Conservation (phyloP, 2,113 vertebrate species). For the Aldabrachelys gigantea region DNA sequence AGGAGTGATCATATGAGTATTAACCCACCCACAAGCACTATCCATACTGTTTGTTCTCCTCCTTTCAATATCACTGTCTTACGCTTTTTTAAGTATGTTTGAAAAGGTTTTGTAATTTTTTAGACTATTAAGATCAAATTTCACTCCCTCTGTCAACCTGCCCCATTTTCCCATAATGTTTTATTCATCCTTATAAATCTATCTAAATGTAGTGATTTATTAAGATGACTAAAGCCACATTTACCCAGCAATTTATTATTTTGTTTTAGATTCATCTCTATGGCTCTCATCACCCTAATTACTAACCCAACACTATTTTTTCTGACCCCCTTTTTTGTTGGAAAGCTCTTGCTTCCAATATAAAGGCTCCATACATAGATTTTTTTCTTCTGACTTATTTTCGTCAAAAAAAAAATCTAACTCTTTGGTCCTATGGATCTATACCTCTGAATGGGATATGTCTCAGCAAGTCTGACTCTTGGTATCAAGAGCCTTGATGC, state of each 20-base stretch:
- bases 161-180: conserved; percentile 55
- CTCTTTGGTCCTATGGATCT: not conserved
- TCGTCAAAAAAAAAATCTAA: not conserved
- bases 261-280: conserved; percentile 32
- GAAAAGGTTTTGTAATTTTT: conserved; percentile 51
- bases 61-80: not conserved
- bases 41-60: conserved; percentile 9
- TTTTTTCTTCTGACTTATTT: no score
- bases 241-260: conserved; percentile 22
- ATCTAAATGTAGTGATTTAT: conserved; percentile 23
- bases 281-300: not conserved
- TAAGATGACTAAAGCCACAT: conserved; percentile 4
- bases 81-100: not conserved
- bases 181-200: conserved; percentile 35
- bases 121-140: conserved; percentile 30
- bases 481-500: not conserved
- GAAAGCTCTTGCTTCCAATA: not conserved
- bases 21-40: not conserved
- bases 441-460: not conserved
- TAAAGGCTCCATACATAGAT: not conserved
- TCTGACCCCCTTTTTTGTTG: not conserved
- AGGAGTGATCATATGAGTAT: conserved; percentile 7
- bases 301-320: conserved; percentile 30
- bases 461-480: not conserved
- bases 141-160: conserved; percentile 44